Evolutionary conservation across 2,113 vertebrate species (phyloP).

Genomic region (Rafetus swinhoei): DNA sequence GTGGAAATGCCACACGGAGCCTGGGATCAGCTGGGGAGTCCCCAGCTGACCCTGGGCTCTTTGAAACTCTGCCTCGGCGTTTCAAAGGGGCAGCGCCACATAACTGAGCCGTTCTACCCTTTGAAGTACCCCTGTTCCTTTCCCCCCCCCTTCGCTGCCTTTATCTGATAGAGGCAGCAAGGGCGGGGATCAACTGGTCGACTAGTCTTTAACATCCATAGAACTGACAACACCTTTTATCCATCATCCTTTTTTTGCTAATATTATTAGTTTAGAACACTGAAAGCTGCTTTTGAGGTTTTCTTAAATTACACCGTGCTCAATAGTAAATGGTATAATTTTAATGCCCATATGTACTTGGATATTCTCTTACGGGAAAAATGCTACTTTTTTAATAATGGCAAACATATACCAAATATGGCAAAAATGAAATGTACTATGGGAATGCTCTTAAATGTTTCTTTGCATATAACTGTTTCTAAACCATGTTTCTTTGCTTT

Average conservation of each 20-base stretch:
- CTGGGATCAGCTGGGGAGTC: too few species aligned
- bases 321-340: neutral
- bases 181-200: too few species aligned
- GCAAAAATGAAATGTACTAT: neutral
- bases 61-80: too few species aligned
- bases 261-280: neutral
- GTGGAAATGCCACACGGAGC: too few species aligned
- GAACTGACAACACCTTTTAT: neutral
- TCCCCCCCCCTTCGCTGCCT: too few species aligned
- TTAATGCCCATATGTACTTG: neutral
- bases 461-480: neutral
- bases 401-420: neutral
- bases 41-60: too few species aligned
- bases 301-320: neutral
- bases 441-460: neutral
- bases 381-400: neutral
- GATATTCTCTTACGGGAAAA: neutral
- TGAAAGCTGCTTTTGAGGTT: neutral
- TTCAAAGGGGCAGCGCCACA: too few species aligned
- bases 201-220: too few species aligned
- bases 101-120: too few species aligned
- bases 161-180: too few species aligned
- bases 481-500: constrained; percentile 7
- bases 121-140: too few species aligned
- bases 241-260: neutral